Conservation (phyloP, 1,140 invertebrate genomes). For the Sinonovacula constricta region DNA sequence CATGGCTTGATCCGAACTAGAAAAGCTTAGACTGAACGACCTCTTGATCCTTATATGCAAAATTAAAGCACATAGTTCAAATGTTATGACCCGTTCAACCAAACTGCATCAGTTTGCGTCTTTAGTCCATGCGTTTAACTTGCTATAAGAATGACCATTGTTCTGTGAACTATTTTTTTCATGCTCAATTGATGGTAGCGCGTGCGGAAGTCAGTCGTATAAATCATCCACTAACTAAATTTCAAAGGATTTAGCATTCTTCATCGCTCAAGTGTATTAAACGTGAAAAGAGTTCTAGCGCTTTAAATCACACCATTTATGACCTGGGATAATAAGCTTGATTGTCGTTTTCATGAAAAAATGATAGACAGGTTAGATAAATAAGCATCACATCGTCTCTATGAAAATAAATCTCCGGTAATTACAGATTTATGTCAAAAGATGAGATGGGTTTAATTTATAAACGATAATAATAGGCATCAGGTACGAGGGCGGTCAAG, state of each 20-base stretch:
- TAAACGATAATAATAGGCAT: constrained; percentile 20
- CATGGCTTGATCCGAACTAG: too few species aligned
- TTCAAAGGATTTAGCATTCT: constrained; percentile 19
- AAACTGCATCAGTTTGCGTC: constrained; percentile 1
- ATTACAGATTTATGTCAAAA: constrained; percentile 38
- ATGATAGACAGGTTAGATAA: constrained; percentile 20
- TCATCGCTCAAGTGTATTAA: neutral
- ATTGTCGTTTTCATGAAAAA: neutral
- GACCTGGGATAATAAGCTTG: neutral
- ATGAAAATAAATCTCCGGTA: constrained; percentile 29
- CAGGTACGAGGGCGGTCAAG: constrained; percentile 1
- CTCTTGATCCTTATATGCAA: constrained; percentile 51
- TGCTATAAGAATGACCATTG: constrained; percentile 21
- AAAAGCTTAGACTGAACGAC: too few species aligned
- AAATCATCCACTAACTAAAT: constrained; percentile 13
- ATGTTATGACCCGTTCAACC: constrained; percentile 21
- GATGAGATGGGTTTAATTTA: constrained; percentile 1
- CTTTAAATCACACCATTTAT: neutral
- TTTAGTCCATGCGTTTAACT: constrained; percentile 47
- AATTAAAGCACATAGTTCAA: constrained; percentile 42
- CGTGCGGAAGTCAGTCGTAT: constrained; percentile 27
- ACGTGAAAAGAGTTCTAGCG: neutral
- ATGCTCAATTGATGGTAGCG: constrained; percentile 33
- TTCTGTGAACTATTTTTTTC: constrained; percentile 24
- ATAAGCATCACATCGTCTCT: constrained; percentile 10